Base-by-base conservation (phyloP, 2,113 vertebrate genomes). In the Emberiza fucata region DNA sequence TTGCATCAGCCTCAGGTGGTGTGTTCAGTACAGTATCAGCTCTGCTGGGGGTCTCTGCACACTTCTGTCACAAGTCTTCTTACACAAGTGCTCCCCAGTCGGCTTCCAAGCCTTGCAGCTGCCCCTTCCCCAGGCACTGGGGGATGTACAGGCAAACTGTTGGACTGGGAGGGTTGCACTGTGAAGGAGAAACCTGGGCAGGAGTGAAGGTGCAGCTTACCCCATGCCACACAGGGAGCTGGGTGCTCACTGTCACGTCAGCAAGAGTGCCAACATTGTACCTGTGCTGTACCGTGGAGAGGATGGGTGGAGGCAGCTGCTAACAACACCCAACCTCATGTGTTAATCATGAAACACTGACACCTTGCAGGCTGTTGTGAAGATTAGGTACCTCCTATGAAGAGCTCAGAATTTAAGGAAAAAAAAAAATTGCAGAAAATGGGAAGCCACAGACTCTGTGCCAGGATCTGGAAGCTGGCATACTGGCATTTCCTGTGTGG, bases 171-270 rank as follows among this genome's bases (percentile, higher is more conserved):
- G 40, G 27, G 60, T 5, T 44, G 40, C 0, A 1, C 51, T n/a
- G 28, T 2, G 8, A 24, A 35, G 42, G n/a, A 66, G 33, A 45
- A 66, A 39, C 6, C 13, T 40, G 54, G 57, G 40, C 5, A 1
- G 48, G 28, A 50, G 10, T 2, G 33, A 39, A 64, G 44, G 44
- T 48, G 37, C 60, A 57, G 24, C 15, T 89, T 23, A 17, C 8
- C 33, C 59, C 2, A 0, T 1, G 8, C 54, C 50, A 64, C 50
- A 42, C 0, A 8, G 0, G 42, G 35, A 4, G 11, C 31, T 12
- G 31, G 25, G 19, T 4, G 4, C 33, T 79, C 1, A 2, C 8
- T 51, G n/a, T 51, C 45, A 3, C 1, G 11, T 18, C 45, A 80
- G 37, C 40, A 16, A 18, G 24, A 22, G 19, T 2, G 28, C 39